Evolutionary conservation across 2,113 vertebrate genomes (phyloP).

Genomic region (Scytalopus superciliaris): DNA sequence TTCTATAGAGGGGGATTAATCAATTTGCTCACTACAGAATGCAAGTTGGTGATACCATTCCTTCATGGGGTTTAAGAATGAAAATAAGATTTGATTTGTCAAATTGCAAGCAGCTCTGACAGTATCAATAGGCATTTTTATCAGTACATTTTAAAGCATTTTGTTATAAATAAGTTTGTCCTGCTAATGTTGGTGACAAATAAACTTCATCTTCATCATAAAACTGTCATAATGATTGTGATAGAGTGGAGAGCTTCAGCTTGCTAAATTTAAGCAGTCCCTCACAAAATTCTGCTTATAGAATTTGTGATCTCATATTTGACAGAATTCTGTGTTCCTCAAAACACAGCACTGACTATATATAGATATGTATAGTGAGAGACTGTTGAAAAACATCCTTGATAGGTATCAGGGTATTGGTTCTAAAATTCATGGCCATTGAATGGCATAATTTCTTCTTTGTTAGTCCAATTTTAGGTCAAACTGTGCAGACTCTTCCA

Average conservation of each 20-base stretch:
- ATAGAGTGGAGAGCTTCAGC: slow-evolving; percentile 14
- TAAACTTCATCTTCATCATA: slow-evolving; percentile 65
- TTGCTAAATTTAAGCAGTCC: slow-evolving; percentile 39
- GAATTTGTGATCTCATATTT: background rate
- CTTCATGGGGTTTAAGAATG: slow-evolving; percentile 78
- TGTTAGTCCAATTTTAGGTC: background rate
- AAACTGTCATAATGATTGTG: slow-evolving; percentile 48
- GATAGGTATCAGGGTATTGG: background rate
- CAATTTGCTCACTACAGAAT: slow-evolving; percentile 89
- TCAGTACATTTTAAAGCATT: slow-evolving; percentile 73
- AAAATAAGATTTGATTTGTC: slow-evolving; percentile 93
- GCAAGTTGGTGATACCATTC: slow-evolving; percentile 80
- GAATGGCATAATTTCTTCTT: background rate
- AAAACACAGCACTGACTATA: background rate
- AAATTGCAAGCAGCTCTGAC: slow-evolving; percentile 79
- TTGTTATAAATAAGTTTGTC: slow-evolving; percentile 80
- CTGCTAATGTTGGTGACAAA: slow-evolving; percentile 69
- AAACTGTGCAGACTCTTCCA: background rate
- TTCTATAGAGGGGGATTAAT: slow-evolving; percentile 96
- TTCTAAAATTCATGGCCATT: background rate
- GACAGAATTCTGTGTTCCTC: background rate
- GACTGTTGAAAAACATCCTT: background rate
- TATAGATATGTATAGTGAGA: background rate
- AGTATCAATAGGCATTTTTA: slow-evolving; percentile 72
- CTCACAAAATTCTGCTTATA: background rate